phyloP scores from a whole-genome alignment of 2,797 vertebrate genomes.

The Scomberomorus guttatus region DNA sequence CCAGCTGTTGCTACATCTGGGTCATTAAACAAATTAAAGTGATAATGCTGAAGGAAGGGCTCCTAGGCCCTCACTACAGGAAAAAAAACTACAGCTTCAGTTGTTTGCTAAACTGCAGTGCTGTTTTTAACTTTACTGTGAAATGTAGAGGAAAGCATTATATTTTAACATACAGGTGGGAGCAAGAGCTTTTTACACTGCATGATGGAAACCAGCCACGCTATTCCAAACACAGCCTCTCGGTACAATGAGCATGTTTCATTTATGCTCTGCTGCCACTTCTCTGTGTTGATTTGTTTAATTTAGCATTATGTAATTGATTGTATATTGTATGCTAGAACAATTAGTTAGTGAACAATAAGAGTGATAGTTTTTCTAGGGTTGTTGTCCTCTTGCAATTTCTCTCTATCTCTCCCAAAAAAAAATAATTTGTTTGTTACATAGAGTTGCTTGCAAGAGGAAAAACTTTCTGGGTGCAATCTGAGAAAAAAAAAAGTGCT shows the following conservation, averaged over 20 bases:
- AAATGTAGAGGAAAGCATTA: constrained; percentile 5
- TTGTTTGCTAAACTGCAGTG: constrained; percentile 1
- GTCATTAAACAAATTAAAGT: constrained; percentile 33
- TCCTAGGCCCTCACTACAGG: not conserved
- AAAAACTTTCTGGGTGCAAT: constrained; percentile 32
- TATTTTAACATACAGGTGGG: constrained; percentile 9
- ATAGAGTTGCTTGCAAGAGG: constrained; percentile 32
- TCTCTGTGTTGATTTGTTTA: not conserved
- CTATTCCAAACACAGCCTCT: not conserved
- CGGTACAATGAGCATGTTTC: not conserved
- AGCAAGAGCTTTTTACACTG: not conserved
- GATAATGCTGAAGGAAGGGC: not conserved
- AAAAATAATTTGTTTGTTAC: constrained; percentile 10
- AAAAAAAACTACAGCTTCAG: constrained; percentile 2
- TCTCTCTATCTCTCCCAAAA: not conserved
- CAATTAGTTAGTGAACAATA: not conserved
- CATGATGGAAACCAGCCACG: not conserved
- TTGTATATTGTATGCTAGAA: not conserved
- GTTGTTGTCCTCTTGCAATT: not conserved
- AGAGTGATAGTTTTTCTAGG: not conserved
- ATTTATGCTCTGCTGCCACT: not conserved
- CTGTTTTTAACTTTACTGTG: constrained; percentile 15
- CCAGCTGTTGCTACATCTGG: constrained; percentile 57
- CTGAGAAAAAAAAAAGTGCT: constrained; percentile 18
- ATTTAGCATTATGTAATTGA: not conserved